Evolutionary conservation across 2,888 invertebrate species (phyloP).

Genomic region (Conomelus anceps): DNA sequence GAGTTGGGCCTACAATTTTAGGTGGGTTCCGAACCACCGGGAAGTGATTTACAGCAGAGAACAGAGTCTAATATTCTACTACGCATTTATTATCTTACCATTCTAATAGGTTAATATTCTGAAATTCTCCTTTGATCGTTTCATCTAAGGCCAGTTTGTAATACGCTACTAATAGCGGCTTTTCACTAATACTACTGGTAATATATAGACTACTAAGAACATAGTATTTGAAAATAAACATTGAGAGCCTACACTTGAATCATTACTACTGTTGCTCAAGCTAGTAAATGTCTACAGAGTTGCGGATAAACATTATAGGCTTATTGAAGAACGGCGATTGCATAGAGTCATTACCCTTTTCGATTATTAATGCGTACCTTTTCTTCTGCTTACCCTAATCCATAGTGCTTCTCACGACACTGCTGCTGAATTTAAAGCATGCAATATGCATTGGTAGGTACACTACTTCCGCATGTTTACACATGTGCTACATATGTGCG

Average conservation of each 20-base stretch:
- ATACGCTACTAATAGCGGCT: no score
- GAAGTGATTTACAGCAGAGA: no score
- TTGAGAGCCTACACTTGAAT: background rate
- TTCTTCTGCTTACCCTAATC: background rate
- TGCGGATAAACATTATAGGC: background rate
- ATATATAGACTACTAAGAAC: no score
- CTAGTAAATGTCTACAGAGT: background rate
- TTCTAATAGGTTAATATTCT: no score
- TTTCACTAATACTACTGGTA: no score
- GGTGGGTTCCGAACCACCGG: no score
- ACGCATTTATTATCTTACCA: no score
- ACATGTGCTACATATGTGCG: background rate
- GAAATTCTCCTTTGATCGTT: no score
- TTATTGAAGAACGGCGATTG: background rate
- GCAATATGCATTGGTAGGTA: background rate
- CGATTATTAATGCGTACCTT: background rate
- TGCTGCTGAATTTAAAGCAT: background rate
- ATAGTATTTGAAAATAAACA: background rate
- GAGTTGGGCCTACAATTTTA: no score
- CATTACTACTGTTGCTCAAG: background rate
- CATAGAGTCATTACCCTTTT: background rate
- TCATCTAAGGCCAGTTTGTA: no score
- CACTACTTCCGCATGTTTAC: background rate
- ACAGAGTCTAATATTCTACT: no score
- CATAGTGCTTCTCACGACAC: background rate